These are phyloP conservation scores for Trachythela sp. DNA, from an alignment of 64 coral and sea anemone species.

Conservation along the genomic window DNA sequence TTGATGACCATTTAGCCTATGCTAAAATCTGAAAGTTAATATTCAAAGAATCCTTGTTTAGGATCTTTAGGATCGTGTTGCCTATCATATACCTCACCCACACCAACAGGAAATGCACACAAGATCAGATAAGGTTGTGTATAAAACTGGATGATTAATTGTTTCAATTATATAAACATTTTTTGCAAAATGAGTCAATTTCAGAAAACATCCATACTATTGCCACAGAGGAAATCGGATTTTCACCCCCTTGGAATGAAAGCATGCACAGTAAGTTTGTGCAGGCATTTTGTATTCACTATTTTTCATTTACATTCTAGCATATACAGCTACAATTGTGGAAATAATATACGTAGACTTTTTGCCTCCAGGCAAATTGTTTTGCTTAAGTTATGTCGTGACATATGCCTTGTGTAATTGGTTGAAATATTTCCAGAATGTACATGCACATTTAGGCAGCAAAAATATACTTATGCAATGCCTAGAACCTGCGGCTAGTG, in stretches of 20 bases:
- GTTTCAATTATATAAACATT: background rate
- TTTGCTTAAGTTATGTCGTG: too few relatives aligned
- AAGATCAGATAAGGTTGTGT: background rate
- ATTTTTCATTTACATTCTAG: too few relatives aligned
- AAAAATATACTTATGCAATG: too few relatives aligned
- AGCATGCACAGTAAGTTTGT: background rate
- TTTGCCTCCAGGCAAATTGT: too few relatives aligned
- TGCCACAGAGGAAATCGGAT: background rate
- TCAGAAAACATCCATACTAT: background rate
- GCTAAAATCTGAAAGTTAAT: background rate
- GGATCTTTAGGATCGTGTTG: background rate
- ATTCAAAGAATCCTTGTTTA: slow-evolving; percentile 21
- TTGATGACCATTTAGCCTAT: background rate
- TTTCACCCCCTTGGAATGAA: background rate
- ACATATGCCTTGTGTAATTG: too few relatives aligned
- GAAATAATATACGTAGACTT: too few relatives aligned
- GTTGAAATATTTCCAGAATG: too few relatives aligned
- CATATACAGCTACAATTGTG: too few relatives aligned
- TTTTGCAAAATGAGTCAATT: background rate
- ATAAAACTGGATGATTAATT: background rate
- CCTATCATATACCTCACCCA: background rate
- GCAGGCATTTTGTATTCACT: background rate
- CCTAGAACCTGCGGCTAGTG: too few relatives aligned
- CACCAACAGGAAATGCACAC: background rate
- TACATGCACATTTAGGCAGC: too few relatives aligned